phyloP scores from a whole-genome alignment of 2,797 vertebrate species.

The Australoheros facetus region DNA sequence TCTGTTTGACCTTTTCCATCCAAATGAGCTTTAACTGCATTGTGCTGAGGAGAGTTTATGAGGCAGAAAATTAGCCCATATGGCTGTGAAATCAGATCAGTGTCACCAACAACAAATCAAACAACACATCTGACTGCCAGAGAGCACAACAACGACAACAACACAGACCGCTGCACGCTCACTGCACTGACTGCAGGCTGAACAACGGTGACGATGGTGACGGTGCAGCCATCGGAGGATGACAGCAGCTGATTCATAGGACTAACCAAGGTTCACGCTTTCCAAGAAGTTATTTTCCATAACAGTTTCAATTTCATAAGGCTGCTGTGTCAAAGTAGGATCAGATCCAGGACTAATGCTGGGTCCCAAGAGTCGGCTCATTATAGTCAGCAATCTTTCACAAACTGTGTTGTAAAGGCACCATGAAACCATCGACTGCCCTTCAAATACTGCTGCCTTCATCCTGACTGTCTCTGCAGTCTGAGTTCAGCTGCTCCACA shows the following conservation, averaged over 20 bases:
- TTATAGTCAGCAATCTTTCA: not conserved
- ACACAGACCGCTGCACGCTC: not conserved
- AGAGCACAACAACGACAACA: not conserved
- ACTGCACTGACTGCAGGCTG: constrained; percentile 3
- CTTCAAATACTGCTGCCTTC: not conserved
- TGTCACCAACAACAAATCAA: constrained; percentile 5
- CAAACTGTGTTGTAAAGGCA: not conserved
- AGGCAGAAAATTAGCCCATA: constrained; percentile 30
- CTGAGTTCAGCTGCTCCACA: not conserved
- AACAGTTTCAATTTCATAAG: not conserved
- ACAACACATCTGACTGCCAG: not conserved
- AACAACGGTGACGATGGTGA: not conserved
- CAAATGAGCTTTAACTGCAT: constrained; percentile 3
- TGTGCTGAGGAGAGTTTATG: constrained; percentile 13
- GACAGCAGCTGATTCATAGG: not conserved
- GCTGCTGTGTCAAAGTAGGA: not conserved
- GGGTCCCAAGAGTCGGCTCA: not conserved
- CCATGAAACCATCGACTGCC: not conserved
- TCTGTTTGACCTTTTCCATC: constrained; percentile 36
- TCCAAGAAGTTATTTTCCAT: not conserved
- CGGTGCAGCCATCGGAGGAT: not conserved
- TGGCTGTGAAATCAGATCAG: constrained; percentile 41
- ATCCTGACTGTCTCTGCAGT: too few relatives aligned
- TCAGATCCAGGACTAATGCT: not conserved
- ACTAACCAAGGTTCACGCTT: not conserved